phyloP scores from a whole-genome alignment of 2,888 invertebrate species.

The Ichneumoninae sp. region DNA sequence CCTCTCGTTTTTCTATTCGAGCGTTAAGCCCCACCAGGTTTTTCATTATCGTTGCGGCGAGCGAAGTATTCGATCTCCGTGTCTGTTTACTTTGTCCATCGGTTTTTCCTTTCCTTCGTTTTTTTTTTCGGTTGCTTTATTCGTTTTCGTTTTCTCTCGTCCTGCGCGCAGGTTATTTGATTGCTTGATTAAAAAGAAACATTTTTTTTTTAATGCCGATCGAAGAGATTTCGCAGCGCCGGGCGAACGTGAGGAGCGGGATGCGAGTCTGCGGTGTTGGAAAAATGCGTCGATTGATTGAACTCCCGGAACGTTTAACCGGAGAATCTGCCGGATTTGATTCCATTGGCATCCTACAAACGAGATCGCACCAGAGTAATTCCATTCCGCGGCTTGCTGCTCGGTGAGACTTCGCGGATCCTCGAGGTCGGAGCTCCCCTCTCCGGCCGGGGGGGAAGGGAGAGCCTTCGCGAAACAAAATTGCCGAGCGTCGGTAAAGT shows the following conservation, averaged over 20 bases:
- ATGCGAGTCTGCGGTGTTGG: background rate
- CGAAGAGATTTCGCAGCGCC: background rate
- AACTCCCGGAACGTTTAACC: background rate
- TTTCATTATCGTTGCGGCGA: conserved; percentile 71
- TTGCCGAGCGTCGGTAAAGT: conserved; percentile 48
- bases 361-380: conserved; percentile 81
- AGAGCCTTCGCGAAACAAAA: conserved; percentile 53
- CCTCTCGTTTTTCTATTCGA: conserved; percentile 36
- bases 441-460: conserved; percentile 27
- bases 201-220: background rate
- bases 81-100: conserved; percentile 12
- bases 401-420: conserved; percentile 63
- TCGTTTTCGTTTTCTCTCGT: background rate
- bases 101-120: conserved; percentile 1
- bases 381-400: conserved; percentile 79
- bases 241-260: background rate
- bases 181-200: background rate
- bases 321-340: conserved; percentile 69
- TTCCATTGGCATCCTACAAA: conserved; percentile 79
- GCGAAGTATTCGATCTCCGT: background rate
- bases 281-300: background rate
- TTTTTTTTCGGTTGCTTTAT: background rate
- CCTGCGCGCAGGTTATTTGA: background rate
- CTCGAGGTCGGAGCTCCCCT: conserved; percentile 39
- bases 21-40: conserved; percentile 62